phyloP scores from a whole-genome alignment of 2,797 vertebrate genomes.

The Poliocrania exsul region DNA sequence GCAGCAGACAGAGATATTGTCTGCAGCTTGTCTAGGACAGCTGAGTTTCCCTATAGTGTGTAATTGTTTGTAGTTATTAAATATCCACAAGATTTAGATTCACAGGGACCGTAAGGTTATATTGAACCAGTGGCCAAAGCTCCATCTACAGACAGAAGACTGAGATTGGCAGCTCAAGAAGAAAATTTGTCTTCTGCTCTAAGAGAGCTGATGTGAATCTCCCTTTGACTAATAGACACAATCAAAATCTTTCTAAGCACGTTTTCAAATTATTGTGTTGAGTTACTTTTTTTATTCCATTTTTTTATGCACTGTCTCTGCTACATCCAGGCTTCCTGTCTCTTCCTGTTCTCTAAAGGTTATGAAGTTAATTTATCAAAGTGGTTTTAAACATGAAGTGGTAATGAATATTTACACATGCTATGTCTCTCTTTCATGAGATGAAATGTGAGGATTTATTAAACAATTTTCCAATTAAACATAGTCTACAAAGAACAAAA shows the following conservation, averaged over 20 bases:
- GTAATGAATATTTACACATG: constrained; percentile 56
- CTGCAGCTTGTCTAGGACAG: background rate
- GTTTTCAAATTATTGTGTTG: constrained; percentile 4
- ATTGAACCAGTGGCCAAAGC: background rate
- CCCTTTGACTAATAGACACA: background rate
- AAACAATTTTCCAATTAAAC: constrained; percentile 58
- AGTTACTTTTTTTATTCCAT: background rate
- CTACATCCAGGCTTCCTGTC: constrained; percentile 56
- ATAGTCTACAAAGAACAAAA: constrained; percentile 32
- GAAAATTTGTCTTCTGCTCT: background rate
- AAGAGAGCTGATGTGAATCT: background rate
- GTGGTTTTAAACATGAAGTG: constrained; percentile 49
- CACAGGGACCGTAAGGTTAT: background rate
- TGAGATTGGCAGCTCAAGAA: background rate
- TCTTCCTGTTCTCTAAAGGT: constrained; percentile 66
- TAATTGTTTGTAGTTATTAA: background rate
- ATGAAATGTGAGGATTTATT: constrained; percentile 63
- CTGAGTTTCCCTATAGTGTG: background rate
- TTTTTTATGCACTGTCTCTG: constrained; percentile 18
- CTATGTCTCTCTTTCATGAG: constrained; percentile 61
- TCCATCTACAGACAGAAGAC: background rate
- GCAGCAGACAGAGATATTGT: background rate
- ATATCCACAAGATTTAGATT: background rate
- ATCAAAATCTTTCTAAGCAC: constrained; percentile 30
- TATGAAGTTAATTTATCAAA: constrained; percentile 70